Evolutionary conservation across 2,797 vertebrate species (phyloP).

Genomic region (Pipistrellus pygmaeus): DNA sequence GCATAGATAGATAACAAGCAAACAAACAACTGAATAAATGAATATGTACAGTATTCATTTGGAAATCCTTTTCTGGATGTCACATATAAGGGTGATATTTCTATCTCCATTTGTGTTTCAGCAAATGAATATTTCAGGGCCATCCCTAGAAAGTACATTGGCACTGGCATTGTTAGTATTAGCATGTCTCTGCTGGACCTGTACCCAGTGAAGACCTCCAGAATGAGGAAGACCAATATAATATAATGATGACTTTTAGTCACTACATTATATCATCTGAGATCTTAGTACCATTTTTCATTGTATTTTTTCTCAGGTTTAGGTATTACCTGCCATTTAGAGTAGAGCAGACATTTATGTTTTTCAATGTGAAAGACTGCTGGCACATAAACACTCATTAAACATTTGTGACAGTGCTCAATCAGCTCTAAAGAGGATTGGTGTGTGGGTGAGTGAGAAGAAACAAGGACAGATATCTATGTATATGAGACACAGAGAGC

Average conservation of each 20-base stretch:
- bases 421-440: not conserved
- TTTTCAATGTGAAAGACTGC: not conserved
- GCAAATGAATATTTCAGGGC: not conserved
- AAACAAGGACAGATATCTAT: not conserved
- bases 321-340: not conserved
- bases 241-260: not conserved
- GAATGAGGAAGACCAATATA: not conserved
- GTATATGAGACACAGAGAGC: not conserved
- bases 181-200: not conserved
- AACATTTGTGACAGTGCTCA: not conserved
- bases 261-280: not conserved
- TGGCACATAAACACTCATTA: not conserved
- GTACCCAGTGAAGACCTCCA: not conserved
- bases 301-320: slow-evolving; percentile 21
- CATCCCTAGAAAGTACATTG: not conserved
- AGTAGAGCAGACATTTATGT: not conserved
- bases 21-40: not conserved
- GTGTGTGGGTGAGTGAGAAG: not conserved
- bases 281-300: not conserved
- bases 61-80: not conserved
- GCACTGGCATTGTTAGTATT: not conserved
- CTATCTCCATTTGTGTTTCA: not conserved
- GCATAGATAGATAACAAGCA: not conserved
- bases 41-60: not conserved
- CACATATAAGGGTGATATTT: not conserved